These are phyloP conservation scores for Prinia subflava DNA, from an alignment of 2,113 vertebrate genomes.

Conservation along the genomic window DNA sequence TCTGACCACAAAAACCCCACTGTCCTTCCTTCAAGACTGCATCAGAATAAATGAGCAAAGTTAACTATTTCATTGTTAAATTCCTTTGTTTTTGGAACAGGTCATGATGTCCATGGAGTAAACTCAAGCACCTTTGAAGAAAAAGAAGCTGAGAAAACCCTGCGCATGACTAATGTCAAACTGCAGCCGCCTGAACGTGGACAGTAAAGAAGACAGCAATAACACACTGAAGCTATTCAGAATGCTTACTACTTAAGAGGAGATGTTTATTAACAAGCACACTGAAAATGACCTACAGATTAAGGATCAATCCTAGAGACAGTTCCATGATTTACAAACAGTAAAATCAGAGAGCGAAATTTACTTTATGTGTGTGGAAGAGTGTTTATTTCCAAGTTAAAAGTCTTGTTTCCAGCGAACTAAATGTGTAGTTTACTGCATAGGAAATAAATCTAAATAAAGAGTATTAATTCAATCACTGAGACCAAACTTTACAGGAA, in stretches of 20 bases:
- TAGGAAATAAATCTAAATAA: not conserved
- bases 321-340: not conserved
- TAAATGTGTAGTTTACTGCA: not conserved
- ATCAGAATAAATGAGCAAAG: not conserved
- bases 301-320: not conserved
- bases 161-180: not conserved
- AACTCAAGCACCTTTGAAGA: not conserved
- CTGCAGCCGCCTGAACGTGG: not conserved
- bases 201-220: not conserved
- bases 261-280: not conserved
- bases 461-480: not conserved
- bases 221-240: not conserved
- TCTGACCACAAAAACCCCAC: not conserved
- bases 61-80: not conserved
- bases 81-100: not conserved
- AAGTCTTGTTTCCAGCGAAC: not conserved
- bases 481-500: not conserved
- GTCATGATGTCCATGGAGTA: not conserved
- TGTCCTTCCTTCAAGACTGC: not conserved
- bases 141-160: not conserved
- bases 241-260: not conserved
- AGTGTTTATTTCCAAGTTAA: not conserved
- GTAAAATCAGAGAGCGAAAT: not conserved
- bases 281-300: not conserved
- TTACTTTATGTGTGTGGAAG: not conserved